Evolutionary conservation across 23 tunicate species (phyloP).

Genomic region (Ascidia mentula): DNA sequence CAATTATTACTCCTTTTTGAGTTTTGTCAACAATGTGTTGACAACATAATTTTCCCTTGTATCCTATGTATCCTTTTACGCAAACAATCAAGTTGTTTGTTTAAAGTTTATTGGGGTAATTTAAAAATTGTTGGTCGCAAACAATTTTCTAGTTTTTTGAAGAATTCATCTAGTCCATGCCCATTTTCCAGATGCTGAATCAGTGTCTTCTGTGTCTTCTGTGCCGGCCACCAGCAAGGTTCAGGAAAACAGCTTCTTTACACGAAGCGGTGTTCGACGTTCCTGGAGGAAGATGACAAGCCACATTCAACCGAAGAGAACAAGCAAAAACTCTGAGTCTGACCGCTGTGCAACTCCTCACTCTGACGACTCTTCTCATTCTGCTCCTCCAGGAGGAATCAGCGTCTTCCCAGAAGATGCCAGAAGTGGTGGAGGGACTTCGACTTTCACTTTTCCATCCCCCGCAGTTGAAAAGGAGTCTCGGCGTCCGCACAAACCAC

Average conservation of each 20-base stretch:
- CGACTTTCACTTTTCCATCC: background rate
- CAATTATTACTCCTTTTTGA: too few relatives aligned
- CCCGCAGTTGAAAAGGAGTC: background rate
- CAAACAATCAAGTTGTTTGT: too few relatives aligned
- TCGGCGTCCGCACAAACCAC: background rate
- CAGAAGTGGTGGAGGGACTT: background rate
- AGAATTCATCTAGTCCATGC: too few relatives aligned
- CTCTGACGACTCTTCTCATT: background rate
- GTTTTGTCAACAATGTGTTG: too few relatives aligned
- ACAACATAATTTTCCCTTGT: too few relatives aligned
- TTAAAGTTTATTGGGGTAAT: too few relatives aligned
- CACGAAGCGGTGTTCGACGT: conserved; percentile 65
- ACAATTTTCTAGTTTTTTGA: too few relatives aligned
- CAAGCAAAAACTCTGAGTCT: conserved; percentile 20
- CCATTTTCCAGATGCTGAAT: conserved; percentile 12
- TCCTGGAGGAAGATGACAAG: conserved; percentile 68
- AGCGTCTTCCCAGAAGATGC: conserved; percentile 23
- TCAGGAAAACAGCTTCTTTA: conserved; percentile 40
- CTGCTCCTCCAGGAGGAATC: conserved; percentile 24
- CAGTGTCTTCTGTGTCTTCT: background rate
- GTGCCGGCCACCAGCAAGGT: background rate
- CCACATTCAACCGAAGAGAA: conserved; percentile 26
- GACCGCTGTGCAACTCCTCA: conserved; percentile 2
- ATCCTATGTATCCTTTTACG: too few relatives aligned
- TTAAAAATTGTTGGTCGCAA: too few relatives aligned